Base-by-base conservation (phyloP, 2,113 vertebrate genomes). In the Steatornis caripensis region DNA sequence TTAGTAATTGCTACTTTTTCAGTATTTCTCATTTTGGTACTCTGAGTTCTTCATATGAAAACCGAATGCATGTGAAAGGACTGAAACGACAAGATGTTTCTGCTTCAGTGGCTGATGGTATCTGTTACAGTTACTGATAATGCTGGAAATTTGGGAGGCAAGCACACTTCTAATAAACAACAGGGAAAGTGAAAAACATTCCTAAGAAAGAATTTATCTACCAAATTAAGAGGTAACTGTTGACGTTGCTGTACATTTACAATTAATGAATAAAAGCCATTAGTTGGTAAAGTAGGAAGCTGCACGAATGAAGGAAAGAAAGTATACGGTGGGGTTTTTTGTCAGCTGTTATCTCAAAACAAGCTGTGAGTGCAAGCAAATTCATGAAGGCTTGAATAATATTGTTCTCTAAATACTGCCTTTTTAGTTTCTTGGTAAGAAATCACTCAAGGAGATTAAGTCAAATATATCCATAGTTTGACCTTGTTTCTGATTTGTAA, bases 241-340 rank as follows among this genome's bases (percentile, higher is more conserved):
- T 79, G n/a, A 61, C 43, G 17, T 45, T 85, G 10, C 26, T 69
- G 14, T 45, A 46, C 21, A 92, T 15, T 29, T 81, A 51, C 76
- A 72, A 87, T 32, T 37, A 78, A 19, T 39, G 8, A 36, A 43
- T 32, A 29, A 15, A 66, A 70, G 46, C 3, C 3, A 45, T 61
- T 69, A 61, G 10, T 57, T 78, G 34, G 22, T 66, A 43, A 74
- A 57, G 8, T 41, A 64, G 41, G 11, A 80, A 72, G 9, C 6
- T 55, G 6, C 10, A 58, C 27, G n/a, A 80, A 39, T 45, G 32
- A 84, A 81, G n/a, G 14, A 26, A 72, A 95, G 83, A 68, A 70
- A 26, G 15, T n/a, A 57, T n/a, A 19, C 41, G 41, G 11, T 7
- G 43, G 3, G 1, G 1, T 1, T 4, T n/a, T 66, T 75, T 22